Conservation (phyloP, 2,113 vertebrate species). For the Butorides virescens region DNA sequence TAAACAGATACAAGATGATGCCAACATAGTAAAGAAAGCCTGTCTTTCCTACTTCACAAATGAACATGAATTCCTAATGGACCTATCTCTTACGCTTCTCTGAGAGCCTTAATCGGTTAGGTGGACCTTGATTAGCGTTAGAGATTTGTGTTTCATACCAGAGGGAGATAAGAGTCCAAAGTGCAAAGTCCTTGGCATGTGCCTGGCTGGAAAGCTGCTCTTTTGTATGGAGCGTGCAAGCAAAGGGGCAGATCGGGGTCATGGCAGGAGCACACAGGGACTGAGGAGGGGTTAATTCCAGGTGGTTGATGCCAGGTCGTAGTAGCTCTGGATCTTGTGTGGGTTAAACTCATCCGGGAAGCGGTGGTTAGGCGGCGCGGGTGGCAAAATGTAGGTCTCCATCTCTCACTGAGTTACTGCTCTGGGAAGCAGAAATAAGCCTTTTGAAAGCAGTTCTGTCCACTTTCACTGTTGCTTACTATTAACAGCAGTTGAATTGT, state of each 20-base stretch:
- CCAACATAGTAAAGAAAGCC: conserved; percentile 41
- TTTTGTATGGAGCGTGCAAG: neutral
- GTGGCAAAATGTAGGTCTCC: neutral
- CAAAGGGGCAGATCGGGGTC: neutral
- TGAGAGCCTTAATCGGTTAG: rapidly evolving
- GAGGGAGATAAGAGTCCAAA: conserved; percentile 43
- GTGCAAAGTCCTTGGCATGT: neutral
- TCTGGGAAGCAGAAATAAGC: neutral
- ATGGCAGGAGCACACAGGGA: neutral
- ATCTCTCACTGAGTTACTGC: neutral
- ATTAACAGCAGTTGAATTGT: neutral
- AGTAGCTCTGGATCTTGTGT: neutral
- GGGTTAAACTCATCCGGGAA: neutral
- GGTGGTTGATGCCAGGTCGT: neutral
- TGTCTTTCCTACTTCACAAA: neutral
- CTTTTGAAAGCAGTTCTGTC: neutral
- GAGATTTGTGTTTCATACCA: neutral
- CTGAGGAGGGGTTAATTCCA: neutral
- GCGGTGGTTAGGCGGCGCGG: rapidly evolving
- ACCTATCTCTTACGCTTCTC: neutral
- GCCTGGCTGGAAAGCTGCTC: neutral
- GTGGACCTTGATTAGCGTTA: conserved; percentile 25
- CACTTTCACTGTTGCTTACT: neutral
- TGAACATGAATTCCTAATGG: neutral
- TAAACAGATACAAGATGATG: conserved; percentile 51